Base-by-base conservation (phyloP, 2,888 invertebrate species). In the Tipula confusa region DNA sequence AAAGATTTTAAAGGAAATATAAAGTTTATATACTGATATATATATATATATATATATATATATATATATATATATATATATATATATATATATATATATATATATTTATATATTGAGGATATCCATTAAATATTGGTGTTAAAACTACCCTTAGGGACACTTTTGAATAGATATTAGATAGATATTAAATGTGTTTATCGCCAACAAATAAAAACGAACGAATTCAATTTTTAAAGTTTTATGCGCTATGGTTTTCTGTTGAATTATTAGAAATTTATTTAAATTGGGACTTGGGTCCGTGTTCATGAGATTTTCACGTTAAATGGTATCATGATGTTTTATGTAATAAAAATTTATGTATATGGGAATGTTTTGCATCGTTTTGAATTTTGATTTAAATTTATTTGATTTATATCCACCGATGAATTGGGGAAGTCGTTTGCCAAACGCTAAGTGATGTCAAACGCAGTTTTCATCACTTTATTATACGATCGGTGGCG, bases 101-200 rank as follows among this genome's bases (percentile, higher is more conserved):
- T 33, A 11, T 33, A 33, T 11, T 11, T 33, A 64, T 24, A 24
- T 24, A 24, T 9, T 24, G 2, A 64, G 64, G 64, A 64, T 64
- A 64, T 18, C 64, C 64, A 64, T 64, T 64, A 64, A 64, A 64
- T 64, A 64, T 64, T 64, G 24, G 18, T 64, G 24, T 64, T 64
- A 64, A 24, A 64, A 64, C 24, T 64, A 64, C 64, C 64, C 64
- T 64, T 64, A 64, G 64, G 64, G 64, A 64, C 64, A 24, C 24
- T 24, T 64, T 64, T 64, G 64, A 24, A 64, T 64, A 64, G 64
- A 64, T 64, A 64, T 64, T 64, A 64, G 64, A 64, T 43, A 43
- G n/a, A n/a, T 64, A 15, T 15, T 24, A 64, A 24, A 24, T 64
- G 24, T 64, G 64, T 64, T 64, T 64, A 64, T 64, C 64, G 64